Conservation (phyloP, 2,113 vertebrate genomes). For the Craseonycteris thonglongyai region DNA sequence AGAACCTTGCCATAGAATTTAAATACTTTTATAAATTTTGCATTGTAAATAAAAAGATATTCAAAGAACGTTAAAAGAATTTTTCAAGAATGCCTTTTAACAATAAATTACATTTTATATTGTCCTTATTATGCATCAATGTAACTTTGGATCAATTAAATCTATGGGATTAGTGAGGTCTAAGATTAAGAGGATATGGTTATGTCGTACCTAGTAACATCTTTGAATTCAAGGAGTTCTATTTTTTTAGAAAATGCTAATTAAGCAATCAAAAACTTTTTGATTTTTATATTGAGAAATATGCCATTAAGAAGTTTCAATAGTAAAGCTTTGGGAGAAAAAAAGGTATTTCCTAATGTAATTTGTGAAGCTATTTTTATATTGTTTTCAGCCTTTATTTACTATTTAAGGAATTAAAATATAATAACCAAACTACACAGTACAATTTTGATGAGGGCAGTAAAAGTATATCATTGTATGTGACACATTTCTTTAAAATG, state of each 20-base stretch:
- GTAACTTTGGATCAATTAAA: not conserved
- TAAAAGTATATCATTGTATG: not conserved
- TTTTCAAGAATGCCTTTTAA: not conserved
- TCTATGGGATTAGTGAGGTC: not conserved
- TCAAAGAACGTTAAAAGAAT: not conserved
- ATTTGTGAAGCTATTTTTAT: not conserved
- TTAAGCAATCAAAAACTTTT: constrained; percentile 46
- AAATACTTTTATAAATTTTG: not conserved
- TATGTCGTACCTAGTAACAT: not conserved
- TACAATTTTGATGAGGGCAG: constrained; percentile 14
- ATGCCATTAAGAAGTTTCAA: not conserved
- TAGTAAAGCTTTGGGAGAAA: not conserved
- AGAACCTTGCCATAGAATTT: constrained; percentile 4
- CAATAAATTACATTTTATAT: not conserved
- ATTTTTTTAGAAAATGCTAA: not conserved
- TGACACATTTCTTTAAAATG: constrained; percentile 35
- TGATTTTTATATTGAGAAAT: constrained; percentile 20
- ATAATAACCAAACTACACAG: constrained; percentile 25
- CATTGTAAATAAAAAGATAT: not conserved
- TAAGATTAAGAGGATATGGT: not conserved
- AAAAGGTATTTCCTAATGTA: constrained; percentile 12
- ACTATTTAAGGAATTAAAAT: constrained; percentile 31
- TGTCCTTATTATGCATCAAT: not conserved
- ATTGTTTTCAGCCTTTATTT: constrained; percentile 33
- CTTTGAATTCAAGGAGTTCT: constrained; percentile 25